Evolutionary conservation across 64 coral and sea anemone genomes (phyloP).

Genomic region (Montipora sp.): DNA sequence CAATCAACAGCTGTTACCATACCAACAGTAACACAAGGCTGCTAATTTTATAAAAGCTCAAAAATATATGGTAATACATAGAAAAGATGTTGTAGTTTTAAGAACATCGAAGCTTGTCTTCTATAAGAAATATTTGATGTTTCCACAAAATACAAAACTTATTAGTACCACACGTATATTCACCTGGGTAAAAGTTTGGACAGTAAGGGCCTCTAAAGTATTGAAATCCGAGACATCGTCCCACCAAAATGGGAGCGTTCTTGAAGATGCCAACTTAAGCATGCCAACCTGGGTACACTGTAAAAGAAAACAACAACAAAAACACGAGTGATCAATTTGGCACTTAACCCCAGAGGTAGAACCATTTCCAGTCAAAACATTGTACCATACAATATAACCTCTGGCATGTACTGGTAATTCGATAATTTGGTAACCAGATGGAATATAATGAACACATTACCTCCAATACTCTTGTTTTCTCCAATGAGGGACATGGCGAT

Average conservation of each 20-base stretch:
- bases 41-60: too few species aligned
- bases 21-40: too few species aligned
- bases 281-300: conserved; percentile 23
- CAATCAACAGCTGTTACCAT: too few species aligned
- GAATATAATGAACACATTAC: neutral
- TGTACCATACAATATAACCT: neutral
- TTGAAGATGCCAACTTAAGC: conserved; percentile 2
- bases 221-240: neutral
- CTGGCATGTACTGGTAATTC: too few species aligned
- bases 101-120: too few species aligned
- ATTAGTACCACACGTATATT: conserved; percentile 1
- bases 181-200: conserved; percentile 26
- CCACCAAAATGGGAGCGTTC: conserved; percentile 50
- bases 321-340: too few species aligned
- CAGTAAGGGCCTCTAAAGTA: conserved; percentile 14
- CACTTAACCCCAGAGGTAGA: neutral
- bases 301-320: conserved; percentile 7
- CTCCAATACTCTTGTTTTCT: conserved; percentile 2
- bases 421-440: neutral
- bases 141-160: neutral
- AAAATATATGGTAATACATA: too few species aligned
- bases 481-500: neutral
- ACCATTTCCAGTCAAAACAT: neutral
- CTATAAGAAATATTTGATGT: neutral
- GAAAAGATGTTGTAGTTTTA: too few species aligned